Percentiles rank a stretch among this genome's conserved stretches.
Evolutionary conservation across 2,888 invertebrate species (phyloP).

Genomic region (Philereme vetulata): DNA sequence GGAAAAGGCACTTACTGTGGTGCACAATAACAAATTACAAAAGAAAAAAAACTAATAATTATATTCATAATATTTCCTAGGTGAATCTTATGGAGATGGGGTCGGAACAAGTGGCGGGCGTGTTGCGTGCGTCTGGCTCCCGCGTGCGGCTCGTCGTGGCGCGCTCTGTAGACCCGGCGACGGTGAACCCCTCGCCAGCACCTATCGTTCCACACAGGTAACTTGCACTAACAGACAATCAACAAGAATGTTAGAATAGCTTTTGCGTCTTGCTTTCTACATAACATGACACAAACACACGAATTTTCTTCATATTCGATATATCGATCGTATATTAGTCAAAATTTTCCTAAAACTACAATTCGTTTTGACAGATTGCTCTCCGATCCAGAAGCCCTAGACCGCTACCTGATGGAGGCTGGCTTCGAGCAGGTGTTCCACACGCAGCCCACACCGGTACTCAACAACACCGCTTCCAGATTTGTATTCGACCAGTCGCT

Average conservation of each 20-base stretch:
- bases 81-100: slow-evolving; percentile 96
- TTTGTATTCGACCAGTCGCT: slow-evolving; percentile 71
- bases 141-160: slow-evolving; percentile 98
- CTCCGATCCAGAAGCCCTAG: slow-evolving; percentile 93
- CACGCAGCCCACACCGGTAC: slow-evolving; percentile 71
- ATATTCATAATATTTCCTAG: slow-evolving; percentile 41
- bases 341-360: too few relatives aligned
- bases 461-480: slow-evolving; percentile 54
- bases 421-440: slow-evolving; percentile 91
- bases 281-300: too few relatives aligned
- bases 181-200: slow-evolving; percentile 74
- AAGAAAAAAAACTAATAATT: too few relatives aligned
- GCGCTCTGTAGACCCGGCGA: slow-evolving; percentile 92
- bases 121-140: slow-evolving; percentile 96
- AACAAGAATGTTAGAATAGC: too few relatives aligned
- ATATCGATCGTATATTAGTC: too few relatives aligned
- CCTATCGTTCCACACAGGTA: slow-evolving; percentile 87
- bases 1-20: too few relatives aligned
- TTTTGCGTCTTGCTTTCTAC: too few relatives aligned
- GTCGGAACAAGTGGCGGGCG: slow-evolving; percentile 98
- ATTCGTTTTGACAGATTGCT: slow-evolving; percentile 83
- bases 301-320: too few relatives aligned
- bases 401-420: slow-evolving; percentile 92
- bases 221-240: not conserved
- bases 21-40: too few relatives aligned